These are phyloP conservation scores for Poecilia picta DNA, from an alignment of 2,797 vertebrate genomes.

Conservation along the genomic window DNA sequence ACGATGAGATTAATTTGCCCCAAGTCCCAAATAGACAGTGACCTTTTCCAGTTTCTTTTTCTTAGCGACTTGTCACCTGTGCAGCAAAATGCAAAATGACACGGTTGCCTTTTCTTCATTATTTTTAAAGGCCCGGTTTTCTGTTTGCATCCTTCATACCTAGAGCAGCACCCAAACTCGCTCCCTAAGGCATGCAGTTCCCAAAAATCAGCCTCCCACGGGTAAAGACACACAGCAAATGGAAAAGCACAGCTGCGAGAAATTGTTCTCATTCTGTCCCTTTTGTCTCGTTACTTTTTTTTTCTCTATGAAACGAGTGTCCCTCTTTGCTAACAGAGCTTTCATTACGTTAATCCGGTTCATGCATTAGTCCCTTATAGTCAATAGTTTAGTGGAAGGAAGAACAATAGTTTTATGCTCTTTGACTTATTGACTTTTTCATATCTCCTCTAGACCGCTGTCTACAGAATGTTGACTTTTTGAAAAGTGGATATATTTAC, in stretches of 20 bases:
- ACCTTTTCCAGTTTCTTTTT: neutral
- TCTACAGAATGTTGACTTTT: neutral
- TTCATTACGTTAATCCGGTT: conserved; percentile 42
- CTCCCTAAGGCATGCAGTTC: conserved; percentile 16
- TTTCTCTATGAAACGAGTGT: neutral
- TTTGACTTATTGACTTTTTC: conserved; percentile 42
- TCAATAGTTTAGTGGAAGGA: conserved; percentile 39
- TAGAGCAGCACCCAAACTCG: neutral
- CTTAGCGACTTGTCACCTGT: neutral
- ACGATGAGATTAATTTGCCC: neutral
- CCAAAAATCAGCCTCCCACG: conserved; percentile 30
- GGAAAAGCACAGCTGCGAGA: conserved; percentile 21
- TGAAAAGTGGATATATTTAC: neutral
- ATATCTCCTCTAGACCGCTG: neutral
- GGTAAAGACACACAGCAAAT: conserved; percentile 8
- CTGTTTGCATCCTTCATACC: conserved; percentile 10
- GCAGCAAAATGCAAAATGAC: neutral
- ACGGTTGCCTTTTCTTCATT: neutral
- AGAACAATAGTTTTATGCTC: conserved; percentile 30
- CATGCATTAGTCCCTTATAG: conserved; percentile 44
- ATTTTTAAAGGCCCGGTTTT: conserved; percentile 28
- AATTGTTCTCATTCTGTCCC: conserved; percentile 12
- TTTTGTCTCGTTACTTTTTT: neutral
- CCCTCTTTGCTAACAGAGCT: conserved; percentile 20
- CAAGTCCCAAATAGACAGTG: neutral